phyloP scores from a whole-genome alignment of 2,888 invertebrate genomes.

The Xanthorhoe designata region DNA sequence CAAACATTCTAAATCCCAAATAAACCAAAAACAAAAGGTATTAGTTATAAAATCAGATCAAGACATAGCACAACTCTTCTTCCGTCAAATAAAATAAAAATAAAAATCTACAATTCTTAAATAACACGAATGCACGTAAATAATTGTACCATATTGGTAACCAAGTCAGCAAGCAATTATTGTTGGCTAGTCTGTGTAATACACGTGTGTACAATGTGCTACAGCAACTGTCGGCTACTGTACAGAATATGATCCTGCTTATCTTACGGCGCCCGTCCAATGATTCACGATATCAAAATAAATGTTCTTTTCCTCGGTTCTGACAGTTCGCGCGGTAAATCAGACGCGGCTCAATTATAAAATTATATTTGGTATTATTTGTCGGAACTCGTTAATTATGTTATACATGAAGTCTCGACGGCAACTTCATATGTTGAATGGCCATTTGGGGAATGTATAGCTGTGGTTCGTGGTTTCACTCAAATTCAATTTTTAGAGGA shows the following conservation, averaged over 20 bases:
- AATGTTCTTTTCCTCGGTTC: conserved; percentile 61
- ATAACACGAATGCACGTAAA: no score
- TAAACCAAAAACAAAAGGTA: no score
- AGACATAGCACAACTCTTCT: no score
- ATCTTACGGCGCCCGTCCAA: conserved; percentile 33
- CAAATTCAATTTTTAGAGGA: not conserved
- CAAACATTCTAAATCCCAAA: no score
- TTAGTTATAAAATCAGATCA: no score
- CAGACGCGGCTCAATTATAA: conserved; percentile 56
- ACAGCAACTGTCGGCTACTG: conserved; percentile 16
- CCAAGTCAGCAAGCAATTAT: not conserved
- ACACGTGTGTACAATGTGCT: conserved; percentile 1
- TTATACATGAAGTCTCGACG: conserved; percentile 39
- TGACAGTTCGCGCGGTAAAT: conserved; percentile 61
- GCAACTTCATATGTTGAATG: conserved; percentile 27
- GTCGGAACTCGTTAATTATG: conserved; percentile 43
- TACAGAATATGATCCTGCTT: conserved; percentile 7
- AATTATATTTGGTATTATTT: conserved; percentile 44
- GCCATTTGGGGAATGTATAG: not conserved
- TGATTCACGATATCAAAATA: conserved; percentile 77
- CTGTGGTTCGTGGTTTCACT: not conserved
- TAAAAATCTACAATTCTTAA: no score
- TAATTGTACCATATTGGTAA: not conserved
- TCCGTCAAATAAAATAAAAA: no score
- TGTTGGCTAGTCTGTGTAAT: no score